A percentile compares a stretch with the other conserved stretches of the same genome.
phyloP scores from a whole-genome alignment of 1,140 invertebrate species.

The Berghia stephanieae region DNA sequence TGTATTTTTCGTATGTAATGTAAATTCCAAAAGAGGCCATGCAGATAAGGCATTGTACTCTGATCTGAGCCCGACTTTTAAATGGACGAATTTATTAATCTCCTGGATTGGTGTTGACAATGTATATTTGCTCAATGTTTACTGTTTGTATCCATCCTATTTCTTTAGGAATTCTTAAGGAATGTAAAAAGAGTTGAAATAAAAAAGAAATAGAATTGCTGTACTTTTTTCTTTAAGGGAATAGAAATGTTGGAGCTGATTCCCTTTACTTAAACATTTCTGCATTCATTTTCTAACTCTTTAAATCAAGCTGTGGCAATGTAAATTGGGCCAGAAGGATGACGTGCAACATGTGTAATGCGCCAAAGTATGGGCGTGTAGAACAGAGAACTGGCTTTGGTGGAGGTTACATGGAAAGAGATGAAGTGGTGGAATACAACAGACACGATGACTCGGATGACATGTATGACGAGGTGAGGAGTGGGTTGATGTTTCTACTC shows the following conservation, averaged over 20 bases:
- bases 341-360: slow-evolving; percentile 99
- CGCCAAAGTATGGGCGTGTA: slow-evolving; percentile 80
- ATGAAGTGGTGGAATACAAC: slow-evolving; percentile 63
- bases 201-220: neutral
- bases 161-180: too few relatives aligned
- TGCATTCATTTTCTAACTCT: slow-evolving; percentile 36
- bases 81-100: too few relatives aligned
- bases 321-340: slow-evolving; percentile 98
- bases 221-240: neutral
- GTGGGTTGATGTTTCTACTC: neutral
- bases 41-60: too few relatives aligned
- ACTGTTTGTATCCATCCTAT: too few relatives aligned
- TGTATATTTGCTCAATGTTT: too few relatives aligned
- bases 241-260: neutral
- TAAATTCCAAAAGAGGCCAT: too few relatives aligned
- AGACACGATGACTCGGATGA: slow-evolving; percentile 52
- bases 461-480: slow-evolving; percentile 65
- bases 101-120: too few relatives aligned
- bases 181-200: neutral
- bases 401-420: slow-evolving; percentile 65
- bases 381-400: slow-evolving; percentile 65
- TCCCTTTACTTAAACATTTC: neutral
- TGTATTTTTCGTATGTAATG: too few relatives aligned
- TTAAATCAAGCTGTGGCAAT: slow-evolving; percentile 97
- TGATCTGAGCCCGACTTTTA: too few relatives aligned